Percentiles rank a stretch among this genome's conserved stretches.
These are phyloP conservation scores for Montipora capricornis DNA, from an alignment of 64 coral and sea anemone species.

Conservation along the genomic window DNA sequence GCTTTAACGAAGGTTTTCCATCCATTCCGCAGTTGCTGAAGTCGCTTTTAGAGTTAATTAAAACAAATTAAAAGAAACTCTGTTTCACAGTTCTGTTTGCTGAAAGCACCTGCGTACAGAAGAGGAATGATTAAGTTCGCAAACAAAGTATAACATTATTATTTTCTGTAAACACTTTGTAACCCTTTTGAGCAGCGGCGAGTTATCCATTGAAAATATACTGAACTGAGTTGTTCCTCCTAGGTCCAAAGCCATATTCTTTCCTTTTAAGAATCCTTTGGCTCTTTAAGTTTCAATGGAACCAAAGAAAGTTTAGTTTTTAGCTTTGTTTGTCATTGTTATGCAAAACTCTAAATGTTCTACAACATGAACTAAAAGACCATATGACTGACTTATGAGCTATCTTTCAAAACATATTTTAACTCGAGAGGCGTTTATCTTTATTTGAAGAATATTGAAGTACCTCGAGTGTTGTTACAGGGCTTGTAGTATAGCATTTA, in stretches of 20 bases:
- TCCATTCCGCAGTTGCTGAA: not conserved
- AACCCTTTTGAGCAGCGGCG: not conserved
- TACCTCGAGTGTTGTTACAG: not conserved
- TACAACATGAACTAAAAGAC: conserved; percentile 18
- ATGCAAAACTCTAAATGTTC: not conserved
- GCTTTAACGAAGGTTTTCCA: not conserved
- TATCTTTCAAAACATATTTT: not conserved
- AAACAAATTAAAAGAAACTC: conserved; percentile 31
- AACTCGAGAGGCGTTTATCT: not conserved
- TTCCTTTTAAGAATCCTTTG: not conserved
- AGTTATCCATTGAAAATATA: not conserved
- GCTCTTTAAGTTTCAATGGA: not conserved
- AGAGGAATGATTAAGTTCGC: not conserved
- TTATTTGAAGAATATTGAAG: not conserved
- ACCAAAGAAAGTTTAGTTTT: not conserved
- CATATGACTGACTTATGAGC: not conserved
- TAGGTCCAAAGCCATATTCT: no score
- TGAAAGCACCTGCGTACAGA: not conserved
- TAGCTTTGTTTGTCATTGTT: conserved; percentile 27
- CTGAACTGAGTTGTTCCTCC: no score
- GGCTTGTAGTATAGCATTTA: no score
- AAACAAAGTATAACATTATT: not conserved
- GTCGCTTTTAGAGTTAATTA: conserved; percentile 35
- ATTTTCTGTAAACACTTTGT: not conserved
- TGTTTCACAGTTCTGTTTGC: conserved; percentile 11